Percentiles rank a stretch among this genome's conserved stretches.
Conservation (phyloP, 2,888 invertebrate genomes). For the Epirrhoe alternata region DNA sequence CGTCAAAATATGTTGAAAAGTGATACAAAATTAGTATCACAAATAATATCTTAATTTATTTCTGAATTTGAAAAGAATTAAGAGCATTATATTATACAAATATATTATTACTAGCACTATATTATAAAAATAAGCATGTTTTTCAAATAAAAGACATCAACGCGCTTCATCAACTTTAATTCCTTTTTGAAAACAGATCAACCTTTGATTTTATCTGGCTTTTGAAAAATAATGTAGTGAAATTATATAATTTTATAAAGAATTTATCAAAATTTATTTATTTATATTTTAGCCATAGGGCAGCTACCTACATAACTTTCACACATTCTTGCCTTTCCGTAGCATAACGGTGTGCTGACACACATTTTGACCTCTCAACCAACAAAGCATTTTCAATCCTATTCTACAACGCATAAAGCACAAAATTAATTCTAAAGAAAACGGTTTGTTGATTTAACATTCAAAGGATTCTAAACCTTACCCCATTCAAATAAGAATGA, state of each 20-base stretch:
- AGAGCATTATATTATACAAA: not conserved
- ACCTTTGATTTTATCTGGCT: no score
- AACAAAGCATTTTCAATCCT: conserved; percentile 13
- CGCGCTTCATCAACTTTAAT: not conserved
- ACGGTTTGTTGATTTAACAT: not conserved
- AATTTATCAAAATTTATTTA: not conserved
- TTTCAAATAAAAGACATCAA: conserved; percentile 10
- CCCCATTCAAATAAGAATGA: not conserved
- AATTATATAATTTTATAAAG: not conserved
- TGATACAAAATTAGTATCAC: no score
- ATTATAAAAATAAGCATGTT: not conserved
- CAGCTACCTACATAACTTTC: conserved; percentile 47
- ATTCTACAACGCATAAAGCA: not conserved
- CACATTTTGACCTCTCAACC: conserved; percentile 36
- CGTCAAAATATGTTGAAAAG: no score
- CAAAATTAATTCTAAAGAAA: not conserved
- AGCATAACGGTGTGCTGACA: conserved; percentile 52
- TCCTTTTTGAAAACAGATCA: not conserved
- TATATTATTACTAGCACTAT: not conserved
- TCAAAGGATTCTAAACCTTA: conserved; percentile 22
- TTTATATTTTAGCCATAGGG: not conserved
- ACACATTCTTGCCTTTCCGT: conserved; percentile 45
- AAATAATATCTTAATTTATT: not conserved
- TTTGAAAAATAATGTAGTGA: not conserved
- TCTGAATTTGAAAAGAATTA: not conserved